Evolutionary conservation across 2,797 vertebrate species (phyloP).

Genomic region (Gadopsis marmoratus): DNA sequence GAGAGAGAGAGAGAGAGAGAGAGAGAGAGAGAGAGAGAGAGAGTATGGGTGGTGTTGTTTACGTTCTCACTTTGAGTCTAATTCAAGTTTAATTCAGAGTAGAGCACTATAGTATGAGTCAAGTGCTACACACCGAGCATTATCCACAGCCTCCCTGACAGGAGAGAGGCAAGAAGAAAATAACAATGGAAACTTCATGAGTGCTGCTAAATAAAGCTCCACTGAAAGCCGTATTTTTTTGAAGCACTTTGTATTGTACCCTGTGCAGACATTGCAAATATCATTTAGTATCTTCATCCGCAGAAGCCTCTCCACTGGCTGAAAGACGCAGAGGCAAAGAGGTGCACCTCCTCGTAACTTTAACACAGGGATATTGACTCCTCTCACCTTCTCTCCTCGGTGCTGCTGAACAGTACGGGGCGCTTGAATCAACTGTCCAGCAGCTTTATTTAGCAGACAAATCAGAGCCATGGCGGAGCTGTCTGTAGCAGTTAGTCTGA

Average conservation of each 20-base stretch:
- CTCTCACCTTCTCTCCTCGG: constrained; percentile 12
- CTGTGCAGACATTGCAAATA: neutral
- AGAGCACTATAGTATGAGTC: constrained; percentile 22
- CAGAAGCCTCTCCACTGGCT: neutral
- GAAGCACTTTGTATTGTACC: neutral
- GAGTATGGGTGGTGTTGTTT: constrained; percentile 5
- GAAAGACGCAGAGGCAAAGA: neutral
- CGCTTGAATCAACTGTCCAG: constrained; percentile 37
- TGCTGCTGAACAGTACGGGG: constrained; percentile 2
- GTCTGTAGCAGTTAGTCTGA: constrained; percentile 22
- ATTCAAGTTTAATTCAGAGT: constrained; percentile 46
- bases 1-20: too few species aligned
- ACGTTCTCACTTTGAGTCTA: constrained; percentile 27
- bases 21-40: neutral
- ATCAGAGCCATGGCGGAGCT: constrained; percentile 9
- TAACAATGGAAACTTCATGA: constrained; percentile 1
- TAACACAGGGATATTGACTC: neutral
- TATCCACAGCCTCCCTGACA: constrained; percentile 34
- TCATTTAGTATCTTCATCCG: neutral
- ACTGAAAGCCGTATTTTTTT: neutral
- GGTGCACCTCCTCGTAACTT: neutral
- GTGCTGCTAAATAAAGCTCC: neutral
- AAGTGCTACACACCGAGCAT: constrained; percentile 26
- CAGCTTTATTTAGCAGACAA: constrained; percentile 17
- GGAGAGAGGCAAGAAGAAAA: neutral